Evolutionary conservation across 2,113 vertebrate genomes (phyloP), one percentile per base, ranked within the genome.

Genomic region (Halichoeres trimaculatus): DNA sequence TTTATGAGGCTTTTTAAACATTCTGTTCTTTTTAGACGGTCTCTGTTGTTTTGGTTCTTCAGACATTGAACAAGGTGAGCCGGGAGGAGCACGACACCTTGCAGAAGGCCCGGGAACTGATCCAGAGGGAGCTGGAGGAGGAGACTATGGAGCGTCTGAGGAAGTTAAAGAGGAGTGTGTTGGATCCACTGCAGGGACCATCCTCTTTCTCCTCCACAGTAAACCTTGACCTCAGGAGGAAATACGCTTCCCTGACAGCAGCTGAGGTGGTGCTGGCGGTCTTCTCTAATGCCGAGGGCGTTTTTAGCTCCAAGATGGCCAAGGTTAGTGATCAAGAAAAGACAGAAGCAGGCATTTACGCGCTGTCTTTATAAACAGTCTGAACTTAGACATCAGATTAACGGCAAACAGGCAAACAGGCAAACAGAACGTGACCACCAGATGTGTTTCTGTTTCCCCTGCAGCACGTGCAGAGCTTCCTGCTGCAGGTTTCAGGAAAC

Each of bases 71-170:
- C 0, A 94, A 91, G 53, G 92, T 91, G 26, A 17, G 9, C 20
- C 70, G 57, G 8, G 12, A 4, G 14, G 93, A 95, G 74, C 50
- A 72, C 2, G 0, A 0, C 3, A 41, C 57, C 10, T 14, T 93
- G 88, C 89, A 92, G 8, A 38, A 1, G 19, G 90, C 92, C 78
- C 88, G 63, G 75, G 88, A 84, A 56, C 13, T 19, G 30, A 90
- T 95, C 70, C 90, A 91, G 85, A 89, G 8, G 45, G 94, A 95
- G 79, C 72, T 95, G 36, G 84, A 91, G 77, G 93, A 94, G 34
- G 94, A 95, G 63, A 85, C 80, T 2, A 14, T 68, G 0, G 81
- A 79, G 35, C 89, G 69, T 13, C 74, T 95, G 73, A 90, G 74
- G 47, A 95, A 93, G 78, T 57, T 94, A 10, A 95, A 94, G 80